Conservation (phyloP, 1,140 invertebrate species). For the Lithobius niger region DNA sequence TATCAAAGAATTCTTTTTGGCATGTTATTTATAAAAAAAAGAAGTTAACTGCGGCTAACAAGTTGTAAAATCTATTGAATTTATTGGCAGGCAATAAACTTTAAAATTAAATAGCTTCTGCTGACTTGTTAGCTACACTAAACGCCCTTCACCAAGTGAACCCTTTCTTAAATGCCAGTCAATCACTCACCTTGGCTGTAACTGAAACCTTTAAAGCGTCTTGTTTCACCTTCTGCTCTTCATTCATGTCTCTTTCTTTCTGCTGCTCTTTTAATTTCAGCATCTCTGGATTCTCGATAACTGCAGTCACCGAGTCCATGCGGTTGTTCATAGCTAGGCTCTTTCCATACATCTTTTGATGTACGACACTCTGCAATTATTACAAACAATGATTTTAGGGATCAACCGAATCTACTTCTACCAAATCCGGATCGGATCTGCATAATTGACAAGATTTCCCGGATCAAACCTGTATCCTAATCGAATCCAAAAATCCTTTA, state of each 20-base stretch:
- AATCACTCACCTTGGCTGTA: conserved; percentile 2
- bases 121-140: too few relatives aligned
- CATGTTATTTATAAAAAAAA: background rate
- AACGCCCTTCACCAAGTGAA: background rate
- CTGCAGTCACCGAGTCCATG: conserved; percentile 36
- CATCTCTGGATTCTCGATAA: conserved; percentile 71
- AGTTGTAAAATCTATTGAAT: too few relatives aligned
- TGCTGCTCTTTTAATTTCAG: conserved; percentile 34
- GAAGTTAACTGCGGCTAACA: background rate
- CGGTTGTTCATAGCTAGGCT: conserved; percentile 38
- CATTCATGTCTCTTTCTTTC: conserved; percentile 19
- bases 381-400: too few relatives aligned
- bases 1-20: too few relatives aligned
- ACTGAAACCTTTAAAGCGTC: conserved; percentile 4
- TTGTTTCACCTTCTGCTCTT: conserved; percentile 17
- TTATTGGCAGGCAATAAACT: too few relatives aligned
- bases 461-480: too few relatives aligned
- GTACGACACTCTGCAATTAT: conserved; percentile 49
- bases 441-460: too few relatives aligned
- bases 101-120: too few relatives aligned
- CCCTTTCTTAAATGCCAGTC: background rate
- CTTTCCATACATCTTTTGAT: conserved; percentile 77
- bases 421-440: too few relatives aligned
- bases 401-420: too few relatives aligned
- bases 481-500: too few relatives aligned